Percentiles rank a stretch among this genome's conserved stretches.
These are phyloP conservation scores for Eilema sororculum DNA, from an alignment of 2,888 invertebrate species.

Conservation along the genomic window DNA sequence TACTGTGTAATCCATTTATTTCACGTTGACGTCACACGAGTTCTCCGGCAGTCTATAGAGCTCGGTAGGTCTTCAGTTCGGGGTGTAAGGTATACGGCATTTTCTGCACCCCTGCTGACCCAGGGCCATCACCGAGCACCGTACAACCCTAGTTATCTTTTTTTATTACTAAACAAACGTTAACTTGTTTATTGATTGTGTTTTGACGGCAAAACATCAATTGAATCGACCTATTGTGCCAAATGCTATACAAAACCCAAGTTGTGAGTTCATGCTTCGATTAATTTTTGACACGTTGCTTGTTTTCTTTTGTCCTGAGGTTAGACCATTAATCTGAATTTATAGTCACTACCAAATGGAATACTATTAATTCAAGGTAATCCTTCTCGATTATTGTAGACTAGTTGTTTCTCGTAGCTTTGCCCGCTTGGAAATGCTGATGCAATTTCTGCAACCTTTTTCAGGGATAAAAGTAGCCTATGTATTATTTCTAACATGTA, in stretches of 20 bases:
- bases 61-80: too few species aligned
- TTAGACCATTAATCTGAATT: neutral
- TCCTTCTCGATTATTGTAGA: neutral
- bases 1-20: too few species aligned
- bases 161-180: too few species aligned
- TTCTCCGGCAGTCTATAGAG: too few species aligned
- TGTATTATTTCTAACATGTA: neutral
- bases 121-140: too few species aligned
- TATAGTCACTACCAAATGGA: neutral
- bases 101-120: too few species aligned
- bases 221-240: slow-evolving; percentile 1
- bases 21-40: too few species aligned
- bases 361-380: neutral
- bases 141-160: too few species aligned
- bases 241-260: neutral
- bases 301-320: neutral
- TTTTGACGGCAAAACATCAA: neutral
- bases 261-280: neutral
- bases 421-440: too few species aligned
- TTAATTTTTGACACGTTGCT: neutral
- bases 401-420: too few species aligned
- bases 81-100: too few species aligned
- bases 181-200: neutral
- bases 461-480: neutral
- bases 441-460: too few species aligned